Percentiles rank a stretch among this genome's conserved stretches.
These are phyloP conservation scores for Adelphocoris suturalis DNA, from an alignment of 2,888 invertebrate genomes.

Conservation along the genomic window DNA sequence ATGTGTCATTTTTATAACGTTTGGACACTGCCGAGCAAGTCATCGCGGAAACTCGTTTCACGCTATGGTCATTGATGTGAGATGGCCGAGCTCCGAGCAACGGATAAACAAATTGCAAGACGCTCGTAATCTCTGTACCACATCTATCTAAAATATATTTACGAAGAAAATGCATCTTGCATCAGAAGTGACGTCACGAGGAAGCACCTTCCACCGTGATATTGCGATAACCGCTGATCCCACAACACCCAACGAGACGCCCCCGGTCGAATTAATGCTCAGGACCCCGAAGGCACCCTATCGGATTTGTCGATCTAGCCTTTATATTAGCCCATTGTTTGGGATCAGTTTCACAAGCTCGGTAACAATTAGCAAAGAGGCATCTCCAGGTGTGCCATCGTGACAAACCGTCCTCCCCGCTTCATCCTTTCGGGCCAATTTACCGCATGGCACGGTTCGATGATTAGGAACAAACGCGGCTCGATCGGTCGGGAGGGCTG, in stretches of 20 bases:
- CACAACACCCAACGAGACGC: constrained; percentile 53
- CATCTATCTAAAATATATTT: constrained; percentile 22
- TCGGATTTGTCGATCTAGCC: constrained; percentile 51
- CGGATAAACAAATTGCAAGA: neutral
- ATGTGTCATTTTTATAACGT: too few relatives aligned
- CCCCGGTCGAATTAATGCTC: constrained; percentile 68
- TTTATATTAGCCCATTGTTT: constrained; percentile 58
- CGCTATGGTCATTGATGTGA: neutral
- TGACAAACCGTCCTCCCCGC: constrained; percentile 54
- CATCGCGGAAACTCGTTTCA: too few relatives aligned
- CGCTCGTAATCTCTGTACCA: neutral
- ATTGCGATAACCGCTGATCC: constrained; percentile 61
- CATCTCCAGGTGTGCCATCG: constrained; percentile 69
- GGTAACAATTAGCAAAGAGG: constrained; percentile 68
- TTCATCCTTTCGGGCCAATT: constrained; percentile 46
- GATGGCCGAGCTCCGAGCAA: neutral
- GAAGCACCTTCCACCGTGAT: constrained; percentile 49
- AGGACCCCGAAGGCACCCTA: constrained; percentile 40
- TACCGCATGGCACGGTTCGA: constrained; percentile 63
- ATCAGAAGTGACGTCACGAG: constrained; percentile 33
- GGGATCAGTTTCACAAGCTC: constrained; percentile 61
- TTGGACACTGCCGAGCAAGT: too few relatives aligned
- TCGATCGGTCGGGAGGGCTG: constrained; percentile 19
- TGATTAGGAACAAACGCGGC: constrained; percentile 60
- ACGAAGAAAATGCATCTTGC: constrained; percentile 32